Base-by-base conservation (phyloP, 2,888 invertebrate species). In the Eupithecia vulgata region DNA sequence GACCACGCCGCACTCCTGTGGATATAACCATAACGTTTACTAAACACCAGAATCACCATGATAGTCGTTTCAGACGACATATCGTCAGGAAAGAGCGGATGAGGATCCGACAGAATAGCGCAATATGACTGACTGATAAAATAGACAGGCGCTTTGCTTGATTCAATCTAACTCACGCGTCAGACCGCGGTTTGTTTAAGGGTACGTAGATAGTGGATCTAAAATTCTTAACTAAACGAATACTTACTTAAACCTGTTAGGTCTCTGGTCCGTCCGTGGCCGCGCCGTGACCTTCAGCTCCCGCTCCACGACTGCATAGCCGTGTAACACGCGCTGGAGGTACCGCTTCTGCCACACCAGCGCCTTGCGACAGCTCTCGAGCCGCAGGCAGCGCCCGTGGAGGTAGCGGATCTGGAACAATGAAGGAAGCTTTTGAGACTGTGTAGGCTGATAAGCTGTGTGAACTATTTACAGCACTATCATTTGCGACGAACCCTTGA, bases 311-410 rank as follows among this genome's bases (percentile, higher is more conserved):
- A 95, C 77, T 86, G 91, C 69, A 90, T 93, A 93, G 0, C 93
- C 94, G 0, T 91, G 88, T 64, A 97, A 86, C 74, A 97, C 95
- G 21, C 97, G 95, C 78, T 97, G 95, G 70, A 99, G 91, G 89
- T 98, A 99, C 30, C 97, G 95, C 91, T 99, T 99, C 93, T 99
- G 99, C 95, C 97, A 98, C 69, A 97, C 96, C 70, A 99, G 93
- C 17, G 98, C 97, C 88, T 98, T 98, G 74, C 97, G 96, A 82
- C 97, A 97, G 85, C 98, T 98, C 86, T 98, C 97, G 6, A 97
- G 95, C 45, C 97, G 95, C 79, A 98, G 91, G 86, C 97, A 97
- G 65, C 94, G 92, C 0, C 91, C 90, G 85, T 95, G 93, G 42
- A 94, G 87, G 85, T 90, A 94, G 17, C 94, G 92, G 78, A 94